Evolutionary conservation across 2,113 vertebrate genomes (phyloP), one percentile per base, ranked within the genome.

Genomic region (Cygnus atratus): DNA sequence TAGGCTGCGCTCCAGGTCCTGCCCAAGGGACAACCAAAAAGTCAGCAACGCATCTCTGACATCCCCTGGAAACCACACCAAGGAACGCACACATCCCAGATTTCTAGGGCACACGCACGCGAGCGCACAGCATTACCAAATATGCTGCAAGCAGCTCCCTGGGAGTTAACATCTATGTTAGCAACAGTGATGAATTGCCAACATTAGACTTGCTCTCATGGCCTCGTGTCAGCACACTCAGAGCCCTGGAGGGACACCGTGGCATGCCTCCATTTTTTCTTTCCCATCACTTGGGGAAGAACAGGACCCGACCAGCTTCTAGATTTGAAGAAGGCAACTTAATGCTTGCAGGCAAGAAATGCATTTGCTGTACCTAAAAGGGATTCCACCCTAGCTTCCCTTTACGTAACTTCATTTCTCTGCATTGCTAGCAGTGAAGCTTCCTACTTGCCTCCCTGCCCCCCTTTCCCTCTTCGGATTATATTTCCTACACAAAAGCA

Each of bases 11-110:
- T 92, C 95, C 95, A 96, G 66, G 84, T 37, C 71, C 94, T 88
- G 76, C 80, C 86, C 77, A 92, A 19, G 91, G 92, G 86, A 92
- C 95, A 88, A 58, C 68, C 88, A 94, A 84, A 74, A 74, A 93
- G 88, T 19, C 76, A 83, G 59, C 46, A 33, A 67, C 1, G 1
- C 87, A 96, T 95, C 85, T 57, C 85, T 5, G 1, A 59, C 90
- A 91, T 93, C 86, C 80, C 88, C 80, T 95, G 93, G 92, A 92
- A 90, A 72, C 35, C 86, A 91, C 66, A 87, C 92, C 90, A 95
- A 94, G 88, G 92, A 0, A 65, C 29, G 35, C 2, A 4, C 52
- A 44, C 14, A 67, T 77, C 81, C 80, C 77, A 8, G 39, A 31
- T 54, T 46, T 21, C 54, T 63, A n/a, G 31, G 71, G 65, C 1